Evolutionary conservation across 2,797 vertebrate species (phyloP), one percentile per base, ranked within the genome.

Genomic region (Falco biarmicus): DNA sequence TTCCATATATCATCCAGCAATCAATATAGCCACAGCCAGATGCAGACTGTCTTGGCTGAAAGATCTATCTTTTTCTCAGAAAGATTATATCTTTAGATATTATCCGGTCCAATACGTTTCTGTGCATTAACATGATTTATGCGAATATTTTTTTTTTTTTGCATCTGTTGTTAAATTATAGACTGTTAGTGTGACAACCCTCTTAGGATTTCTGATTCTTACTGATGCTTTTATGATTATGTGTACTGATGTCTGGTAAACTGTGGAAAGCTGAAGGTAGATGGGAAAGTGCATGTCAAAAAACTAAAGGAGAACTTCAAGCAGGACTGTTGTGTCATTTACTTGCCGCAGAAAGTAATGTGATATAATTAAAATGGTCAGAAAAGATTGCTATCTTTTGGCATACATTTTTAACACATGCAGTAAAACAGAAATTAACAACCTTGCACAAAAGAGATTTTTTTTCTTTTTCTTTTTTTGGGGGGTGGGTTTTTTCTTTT

Each of bases 361-460:
- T 51, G 47, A 82, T 80, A 39, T 87, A 94, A 97, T 95, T 96
- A 90, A 97, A 97, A 95, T 87, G 75, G 71, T 71, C 70, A 91
- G 78, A 85, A 87, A 89, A 96, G 98, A 97, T 97, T 90, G 82
- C 57, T 89, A 97, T 98, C 97, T 97, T 93, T 97, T 97, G 97
- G 97, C 97, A 87, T 88, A 47, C 53, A 91, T 94, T 90, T 87
- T 96, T 88, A 97, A 97, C 79, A 94, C 77, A 89, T 7, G 57
- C 61, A 84, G 85, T 97, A 97, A 97, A 97, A 94, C 10, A 96
- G 61, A 93, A 95, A 92, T 91, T 66, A 96, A 80, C 84, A 89
- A 56, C 51, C 37, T 92, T 43, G 54, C n/a, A 70, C 74, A 95
- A 96, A 93, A 26, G 26, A 95, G 53, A 91, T 31, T 8, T 43